Conservation (phyloP, 2,113 vertebrate species). For the Elgaria multicarinata region DNA sequence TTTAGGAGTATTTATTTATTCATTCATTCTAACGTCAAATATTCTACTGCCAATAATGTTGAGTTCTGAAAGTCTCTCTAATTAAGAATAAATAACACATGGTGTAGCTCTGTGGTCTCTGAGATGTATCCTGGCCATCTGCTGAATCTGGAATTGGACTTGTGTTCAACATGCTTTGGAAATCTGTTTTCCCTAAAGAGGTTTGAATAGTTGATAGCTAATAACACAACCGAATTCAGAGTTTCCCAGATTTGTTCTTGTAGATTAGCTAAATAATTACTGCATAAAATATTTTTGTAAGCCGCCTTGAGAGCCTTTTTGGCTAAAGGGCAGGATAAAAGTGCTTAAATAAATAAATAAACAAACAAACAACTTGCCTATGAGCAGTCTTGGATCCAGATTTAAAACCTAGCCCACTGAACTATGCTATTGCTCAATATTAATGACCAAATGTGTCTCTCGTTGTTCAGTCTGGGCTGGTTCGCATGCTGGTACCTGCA, state of each 20-base stretch:
- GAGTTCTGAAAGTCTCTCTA: conserved; percentile 45
- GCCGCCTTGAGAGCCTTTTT: too few relatives aligned
- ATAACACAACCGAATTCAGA: not conserved
- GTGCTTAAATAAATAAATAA: too few relatives aligned
- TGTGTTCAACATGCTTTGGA: not conserved
- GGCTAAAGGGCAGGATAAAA: too few relatives aligned
- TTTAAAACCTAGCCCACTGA: not conserved
- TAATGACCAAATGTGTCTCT: not conserved
- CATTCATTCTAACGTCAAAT: not conserved
- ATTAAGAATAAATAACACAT: conserved; percentile 68
- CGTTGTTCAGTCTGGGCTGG: not conserved
- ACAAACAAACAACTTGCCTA: not conserved
- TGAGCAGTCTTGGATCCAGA: not conserved
- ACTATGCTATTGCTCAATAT: not conserved
- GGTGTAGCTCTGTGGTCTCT: accelerated
- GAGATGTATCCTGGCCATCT: conserved; percentile 49
- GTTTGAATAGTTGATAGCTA: not conserved
- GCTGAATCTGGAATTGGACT: conserved; percentile 21
- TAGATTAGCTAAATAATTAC: not conserved
- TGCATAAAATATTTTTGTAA: too few relatives aligned
- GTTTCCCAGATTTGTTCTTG: not conserved
- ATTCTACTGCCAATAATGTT: not conserved
- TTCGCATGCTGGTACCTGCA: not conserved
- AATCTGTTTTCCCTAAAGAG: not conserved
- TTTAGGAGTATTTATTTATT: not conserved